phyloP scores from a whole-genome alignment of 2,797 vertebrate species.

The Sciaenops ocellatus region DNA sequence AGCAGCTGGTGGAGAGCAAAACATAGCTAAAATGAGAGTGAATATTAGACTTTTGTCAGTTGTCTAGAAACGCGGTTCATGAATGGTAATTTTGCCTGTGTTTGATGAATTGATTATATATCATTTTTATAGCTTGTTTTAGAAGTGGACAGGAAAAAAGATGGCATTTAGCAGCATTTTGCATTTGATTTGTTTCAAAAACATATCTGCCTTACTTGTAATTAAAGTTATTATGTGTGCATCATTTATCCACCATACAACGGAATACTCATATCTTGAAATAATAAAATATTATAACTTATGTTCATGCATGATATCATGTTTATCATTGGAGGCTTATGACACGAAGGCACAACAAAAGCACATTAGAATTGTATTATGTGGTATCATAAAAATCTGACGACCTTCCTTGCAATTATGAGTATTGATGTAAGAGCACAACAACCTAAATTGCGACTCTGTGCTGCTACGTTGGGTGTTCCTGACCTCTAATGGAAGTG shows the following conservation, averaged over 20 bases:
- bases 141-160: background rate
- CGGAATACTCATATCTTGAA: background rate
- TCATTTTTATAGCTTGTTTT: background rate
- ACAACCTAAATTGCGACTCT: background rate
- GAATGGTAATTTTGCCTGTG: background rate
- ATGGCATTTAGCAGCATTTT: background rate
- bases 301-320: background rate
- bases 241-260: background rate
- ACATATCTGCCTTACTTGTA: background rate
- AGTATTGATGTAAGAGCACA: background rate
- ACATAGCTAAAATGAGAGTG: background rate
- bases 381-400: background rate
- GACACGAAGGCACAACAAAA: background rate
- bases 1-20: background rate
- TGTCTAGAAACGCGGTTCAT: background rate
- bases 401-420: background rate
- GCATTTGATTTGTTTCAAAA: background rate
- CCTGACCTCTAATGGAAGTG: constrained; percentile 4
- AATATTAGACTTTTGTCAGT: background rate
- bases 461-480: background rate
- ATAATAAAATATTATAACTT: background rate
- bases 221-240: background rate
- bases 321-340: background rate
- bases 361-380: background rate
- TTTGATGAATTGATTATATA: too few species aligned